Conservation (phyloP, 2,113 vertebrate species). For the Rattus rattus region DNA sequence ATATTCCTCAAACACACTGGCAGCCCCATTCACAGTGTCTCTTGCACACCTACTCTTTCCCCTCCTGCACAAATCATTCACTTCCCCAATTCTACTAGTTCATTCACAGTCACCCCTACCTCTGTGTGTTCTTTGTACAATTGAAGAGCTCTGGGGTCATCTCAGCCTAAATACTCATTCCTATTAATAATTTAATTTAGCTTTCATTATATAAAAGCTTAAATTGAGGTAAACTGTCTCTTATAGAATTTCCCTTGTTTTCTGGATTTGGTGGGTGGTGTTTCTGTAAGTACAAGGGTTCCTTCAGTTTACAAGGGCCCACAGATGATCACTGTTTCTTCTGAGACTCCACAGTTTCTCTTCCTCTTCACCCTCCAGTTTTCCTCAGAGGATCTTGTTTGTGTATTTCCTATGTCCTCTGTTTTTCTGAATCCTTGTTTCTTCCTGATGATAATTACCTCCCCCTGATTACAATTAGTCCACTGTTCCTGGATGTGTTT, state of each 20-base stretch:
- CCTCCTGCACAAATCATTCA: background rate
- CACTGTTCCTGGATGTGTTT: background rate
- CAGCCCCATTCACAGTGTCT: background rate
- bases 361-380: background rate
- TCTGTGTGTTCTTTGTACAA: background rate
- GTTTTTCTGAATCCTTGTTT: constrained; percentile 21
- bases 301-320: background rate
- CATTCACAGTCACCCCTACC: background rate
- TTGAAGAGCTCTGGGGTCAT: background rate
- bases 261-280: background rate
- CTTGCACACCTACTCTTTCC: background rate
- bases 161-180: background rate
- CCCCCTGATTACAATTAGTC: constrained; percentile 6
- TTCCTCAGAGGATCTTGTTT: constrained; percentile 37
- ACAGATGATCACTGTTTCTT: background rate
- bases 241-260: background rate
- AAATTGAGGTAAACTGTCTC: background rate
- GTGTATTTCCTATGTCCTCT: constrained; percentile 16
- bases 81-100: background rate
- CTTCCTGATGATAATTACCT: constrained; percentile 41
- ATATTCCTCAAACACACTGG: background rate
- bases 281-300: background rate
- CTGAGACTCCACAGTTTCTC: background rate
- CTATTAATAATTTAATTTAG: background rate
- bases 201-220: constrained; percentile 13